Conservation (phyloP, 1,140 invertebrate species). For the Drosophila azteca region DNA sequence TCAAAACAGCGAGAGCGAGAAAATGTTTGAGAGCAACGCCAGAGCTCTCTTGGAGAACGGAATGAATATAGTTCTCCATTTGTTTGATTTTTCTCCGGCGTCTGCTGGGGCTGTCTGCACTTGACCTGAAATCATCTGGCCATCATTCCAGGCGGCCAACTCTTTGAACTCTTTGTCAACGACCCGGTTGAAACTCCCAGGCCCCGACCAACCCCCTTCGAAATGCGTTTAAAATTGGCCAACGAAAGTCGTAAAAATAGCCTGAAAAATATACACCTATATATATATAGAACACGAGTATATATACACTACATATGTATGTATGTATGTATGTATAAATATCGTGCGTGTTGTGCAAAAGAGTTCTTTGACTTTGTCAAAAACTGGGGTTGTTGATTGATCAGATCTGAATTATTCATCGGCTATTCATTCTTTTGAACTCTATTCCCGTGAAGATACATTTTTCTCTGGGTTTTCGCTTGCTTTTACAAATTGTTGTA, state of each 20-base stretch:
- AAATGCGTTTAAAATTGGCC: constrained; percentile 51
- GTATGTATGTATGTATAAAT: constrained; percentile 33
- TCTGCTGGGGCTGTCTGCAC: constrained; percentile 40
- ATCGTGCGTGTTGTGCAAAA: constrained; percentile 31
- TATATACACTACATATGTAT: constrained; percentile 33
- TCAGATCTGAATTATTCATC: not conserved
- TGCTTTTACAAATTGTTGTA: constrained; percentile 4
- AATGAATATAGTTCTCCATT: constrained; percentile 27
- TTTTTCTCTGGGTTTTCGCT: too few relatives aligned
- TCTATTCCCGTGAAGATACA: too few relatives aligned
- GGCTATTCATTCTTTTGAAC: not conserved
- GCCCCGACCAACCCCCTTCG: constrained; percentile 8
- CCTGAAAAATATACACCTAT: constrained; percentile 12
- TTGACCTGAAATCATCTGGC: constrained; percentile 54
- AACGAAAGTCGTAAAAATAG: constrained; percentile 42
- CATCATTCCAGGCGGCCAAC: constrained; percentile 25
- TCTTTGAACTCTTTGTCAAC: constrained; percentile 52
- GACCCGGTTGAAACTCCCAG: constrained; percentile 17
- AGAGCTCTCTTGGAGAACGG: constrained; percentile 4
- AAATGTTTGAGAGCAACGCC: constrained; percentile 15
- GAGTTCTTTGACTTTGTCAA: constrained; percentile 45
- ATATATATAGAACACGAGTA: constrained; percentile 28
- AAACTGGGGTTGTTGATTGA: not conserved
- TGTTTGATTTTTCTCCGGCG: constrained; percentile 8
- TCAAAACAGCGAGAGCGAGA: constrained; percentile 3